Conservation (phyloP, 2,888 invertebrate species). For the Mycalesis mineus region DNA sequence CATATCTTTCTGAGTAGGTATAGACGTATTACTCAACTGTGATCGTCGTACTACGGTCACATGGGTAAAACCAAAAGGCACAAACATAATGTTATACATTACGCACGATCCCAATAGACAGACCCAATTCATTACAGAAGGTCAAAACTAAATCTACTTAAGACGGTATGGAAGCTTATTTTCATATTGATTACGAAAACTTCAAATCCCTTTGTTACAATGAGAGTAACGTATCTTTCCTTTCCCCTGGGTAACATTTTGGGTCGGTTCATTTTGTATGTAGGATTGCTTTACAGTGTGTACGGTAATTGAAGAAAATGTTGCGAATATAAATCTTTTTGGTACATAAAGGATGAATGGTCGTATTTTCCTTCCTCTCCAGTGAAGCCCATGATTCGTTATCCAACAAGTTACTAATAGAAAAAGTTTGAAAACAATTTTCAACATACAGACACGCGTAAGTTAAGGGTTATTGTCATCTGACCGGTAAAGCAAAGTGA, state of each 20-base stretch:
- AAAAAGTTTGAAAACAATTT: too few species aligned
- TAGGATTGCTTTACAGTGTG: neutral
- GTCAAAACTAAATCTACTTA: constrained; percentile 22
- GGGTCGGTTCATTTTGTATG: neutral
- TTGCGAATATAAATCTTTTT: neutral
- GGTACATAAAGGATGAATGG: constrained; percentile 5
- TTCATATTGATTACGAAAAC: constrained; percentile 18
- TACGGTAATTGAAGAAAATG: neutral
- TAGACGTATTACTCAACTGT: too few species aligned
- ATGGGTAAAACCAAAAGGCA: too few species aligned
- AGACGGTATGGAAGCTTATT: constrained; percentile 19
- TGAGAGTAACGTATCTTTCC: constrained; percentile 7
- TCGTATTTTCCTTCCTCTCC: too few species aligned
- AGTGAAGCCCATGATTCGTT: too few species aligned
- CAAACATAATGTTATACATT: neutral
- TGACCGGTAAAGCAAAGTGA: too few species aligned
- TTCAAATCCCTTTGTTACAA: constrained; percentile 21
- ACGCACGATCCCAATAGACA: constrained; percentile 9
- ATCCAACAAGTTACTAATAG: too few species aligned
- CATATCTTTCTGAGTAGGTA: too few species aligned
- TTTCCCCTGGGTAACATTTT: constrained; percentile 14
- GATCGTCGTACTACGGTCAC: too few species aligned
- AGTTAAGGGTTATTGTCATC: too few species aligned
- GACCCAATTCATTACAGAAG: constrained; percentile 9
- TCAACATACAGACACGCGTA: too few species aligned